Percentiles rank a stretch among this genome's conserved stretches.
These are phyloP conservation scores for Onychomys arenicola DNA, from an alignment of 2,797 vertebrate species.

Conservation along the genomic window DNA sequence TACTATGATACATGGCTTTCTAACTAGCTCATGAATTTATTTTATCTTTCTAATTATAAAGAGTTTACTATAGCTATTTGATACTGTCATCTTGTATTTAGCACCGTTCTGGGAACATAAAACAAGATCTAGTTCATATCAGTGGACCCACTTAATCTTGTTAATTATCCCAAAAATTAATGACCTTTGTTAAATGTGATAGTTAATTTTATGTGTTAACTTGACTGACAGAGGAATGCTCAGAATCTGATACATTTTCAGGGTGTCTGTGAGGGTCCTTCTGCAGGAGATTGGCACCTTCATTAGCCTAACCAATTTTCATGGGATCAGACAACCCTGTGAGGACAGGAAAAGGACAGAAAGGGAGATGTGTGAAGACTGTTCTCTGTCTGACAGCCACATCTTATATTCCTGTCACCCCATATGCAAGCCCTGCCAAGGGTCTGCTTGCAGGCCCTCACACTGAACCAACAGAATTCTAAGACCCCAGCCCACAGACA, in stretches of 20 bases:
- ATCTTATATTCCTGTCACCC: background rate
- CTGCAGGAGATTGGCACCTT: background rate
- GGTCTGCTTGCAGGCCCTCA: background rate
- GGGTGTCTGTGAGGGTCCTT: background rate
- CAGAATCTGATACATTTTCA: background rate
- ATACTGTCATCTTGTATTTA: background rate
- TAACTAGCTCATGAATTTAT: slow-evolving; percentile 48
- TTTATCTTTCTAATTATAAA: slow-evolving; percentile 53
- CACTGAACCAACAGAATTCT: background rate
- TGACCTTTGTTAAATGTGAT: slow-evolving; percentile 3
- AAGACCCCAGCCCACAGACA: background rate
- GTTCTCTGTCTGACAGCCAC: background rate
- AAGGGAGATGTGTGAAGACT: background rate
- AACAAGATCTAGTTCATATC: slow-evolving; percentile 13
- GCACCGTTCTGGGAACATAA: slow-evolving; percentile 11
- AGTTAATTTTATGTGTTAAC: slow-evolving; percentile 11
- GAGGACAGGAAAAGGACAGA: background rate
- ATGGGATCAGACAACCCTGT: background rate
- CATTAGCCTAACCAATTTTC: no score
- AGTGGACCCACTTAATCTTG: background rate
- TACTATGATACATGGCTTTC: slow-evolving; percentile 52
- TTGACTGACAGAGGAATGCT: background rate
- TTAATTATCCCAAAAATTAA: slow-evolving; percentile 48
- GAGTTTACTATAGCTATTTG: slow-evolving; percentile 14
- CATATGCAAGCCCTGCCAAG: background rate